A percentile compares a stretch with the other conserved stretches of the same genome.
Conservation (phyloP, 2,113 vertebrate genomes). For the Daboia siamensis region DNA sequence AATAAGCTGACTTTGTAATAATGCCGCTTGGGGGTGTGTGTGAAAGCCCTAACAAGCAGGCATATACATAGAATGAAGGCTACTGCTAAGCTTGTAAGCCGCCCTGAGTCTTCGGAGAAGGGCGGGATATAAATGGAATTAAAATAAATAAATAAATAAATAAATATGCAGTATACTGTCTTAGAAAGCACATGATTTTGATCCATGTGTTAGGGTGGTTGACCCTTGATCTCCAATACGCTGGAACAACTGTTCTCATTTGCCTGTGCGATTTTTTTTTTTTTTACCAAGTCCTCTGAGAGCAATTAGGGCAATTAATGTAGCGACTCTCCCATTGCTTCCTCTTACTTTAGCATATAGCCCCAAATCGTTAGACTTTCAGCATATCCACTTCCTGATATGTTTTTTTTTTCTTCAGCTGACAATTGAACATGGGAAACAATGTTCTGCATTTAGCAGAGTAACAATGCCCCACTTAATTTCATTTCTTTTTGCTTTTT, state of each 20-base stretch:
- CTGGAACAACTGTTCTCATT: slow-evolving; percentile 5
- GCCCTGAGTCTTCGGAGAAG: too few relatives aligned
- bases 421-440: slow-evolving; percentile 51
- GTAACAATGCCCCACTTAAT: slow-evolving; percentile 37
- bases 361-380: slow-evolving; percentile 49
- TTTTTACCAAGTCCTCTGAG: not conserved
- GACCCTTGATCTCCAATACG: not conserved
- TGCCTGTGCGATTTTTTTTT: slow-evolving; percentile 22
- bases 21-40: too few relatives aligned
- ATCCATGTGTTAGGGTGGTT: not conserved
- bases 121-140: too few relatives aligned
- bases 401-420: slow-evolving; percentile 25
- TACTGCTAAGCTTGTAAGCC: too few relatives aligned
- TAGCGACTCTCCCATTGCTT: not conserved
- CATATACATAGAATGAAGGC: too few relatives aligned
- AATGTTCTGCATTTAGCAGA: slow-evolving; percentile 38
- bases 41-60: too few relatives aligned
- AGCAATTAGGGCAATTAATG: slow-evolving; percentile 45
- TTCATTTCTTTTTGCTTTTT: slow-evolving; percentile 35
- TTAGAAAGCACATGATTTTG: not conserved
- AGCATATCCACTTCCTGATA: slow-evolving; percentile 42
- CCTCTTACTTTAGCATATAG: slow-evolving; percentile 28
- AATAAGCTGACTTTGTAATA: too few relatives aligned
- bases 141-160: too few relatives aligned
- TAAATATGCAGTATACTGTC: not conserved